phyloP scores from a whole-genome alignment of 2,888 invertebrate species.

The Seira musarum region DNA sequence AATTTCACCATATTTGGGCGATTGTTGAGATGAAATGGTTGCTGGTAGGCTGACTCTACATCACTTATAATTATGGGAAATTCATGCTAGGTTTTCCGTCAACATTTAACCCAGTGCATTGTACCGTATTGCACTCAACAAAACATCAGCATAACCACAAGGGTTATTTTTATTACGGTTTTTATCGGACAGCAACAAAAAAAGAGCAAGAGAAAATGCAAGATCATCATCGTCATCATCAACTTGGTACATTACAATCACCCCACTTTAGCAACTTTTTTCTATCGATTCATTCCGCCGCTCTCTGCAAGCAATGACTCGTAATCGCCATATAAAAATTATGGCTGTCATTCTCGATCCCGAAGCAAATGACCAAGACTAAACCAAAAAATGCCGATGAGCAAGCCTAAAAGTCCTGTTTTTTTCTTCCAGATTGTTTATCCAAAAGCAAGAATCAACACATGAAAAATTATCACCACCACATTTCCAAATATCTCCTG shows the following conservation, averaged over 20 bases:
- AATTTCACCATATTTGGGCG: too few species aligned
- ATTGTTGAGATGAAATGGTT: too few species aligned
- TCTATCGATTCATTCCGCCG: conserved; percentile 11
- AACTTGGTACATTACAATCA: neutral
- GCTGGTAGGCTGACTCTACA: neutral
- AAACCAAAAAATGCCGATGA: neutral
- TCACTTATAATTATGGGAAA: conserved; percentile 26
- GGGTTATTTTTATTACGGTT: neutral
- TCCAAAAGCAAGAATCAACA: neutral
- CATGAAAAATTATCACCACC: neutral
- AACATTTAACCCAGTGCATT: conserved; percentile 1
- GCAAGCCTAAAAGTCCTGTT: neutral
- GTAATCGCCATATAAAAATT: neutral
- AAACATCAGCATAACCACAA: neutral
- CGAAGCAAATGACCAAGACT: neutral
- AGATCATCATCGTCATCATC: neutral
- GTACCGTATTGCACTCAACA: conserved; percentile 14
- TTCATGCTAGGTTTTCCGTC: neutral
- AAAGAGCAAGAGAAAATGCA: neutral
- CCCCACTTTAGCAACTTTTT: neutral
- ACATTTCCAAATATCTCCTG: neutral
- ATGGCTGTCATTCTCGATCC: neutral
- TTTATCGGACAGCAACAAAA: conserved; percentile 16
- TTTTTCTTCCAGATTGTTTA: neutral
- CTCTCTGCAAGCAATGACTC: neutral